These are phyloP conservation scores for Drosophila pegasa DNA, from an alignment of 2,888 invertebrate species.

Conservation along the genomic window DNA sequence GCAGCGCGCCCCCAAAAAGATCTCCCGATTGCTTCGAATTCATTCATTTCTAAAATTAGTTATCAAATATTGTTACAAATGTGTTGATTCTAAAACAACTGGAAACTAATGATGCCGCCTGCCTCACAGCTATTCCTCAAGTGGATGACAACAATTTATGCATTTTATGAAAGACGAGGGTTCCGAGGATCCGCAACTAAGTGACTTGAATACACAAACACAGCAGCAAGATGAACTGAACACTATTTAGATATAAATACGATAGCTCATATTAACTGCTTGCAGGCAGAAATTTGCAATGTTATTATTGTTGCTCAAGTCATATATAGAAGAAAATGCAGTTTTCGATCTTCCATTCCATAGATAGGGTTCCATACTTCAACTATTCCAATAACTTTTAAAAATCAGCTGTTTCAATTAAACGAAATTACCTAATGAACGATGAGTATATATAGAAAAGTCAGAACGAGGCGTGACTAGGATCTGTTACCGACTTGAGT, in stretches of 20 bases:
- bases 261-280: neutral
- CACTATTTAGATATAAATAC: slow-evolving; percentile 7
- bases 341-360: too few relatives aligned
- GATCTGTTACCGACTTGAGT: too few relatives aligned
- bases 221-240: slow-evolving; percentile 12
- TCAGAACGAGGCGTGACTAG: too few relatives aligned
- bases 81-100: slow-evolving; percentile 82
- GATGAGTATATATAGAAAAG: too few relatives aligned
- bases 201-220: slow-evolving; percentile 64
- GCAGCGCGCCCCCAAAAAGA: slow-evolving; percentile 1
- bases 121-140: slow-evolving; percentile 51
- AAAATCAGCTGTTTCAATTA: too few relatives aligned
- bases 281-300: neutral
- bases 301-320: neutral
- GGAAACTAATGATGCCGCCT: slow-evolving; percentile 57
- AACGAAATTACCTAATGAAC: too few relatives aligned
- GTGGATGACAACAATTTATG: slow-evolving; percentile 73
- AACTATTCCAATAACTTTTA: too few relatives aligned
- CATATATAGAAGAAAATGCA: too few relatives aligned
- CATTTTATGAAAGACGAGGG: slow-evolving; percentile 68
- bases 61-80: slow-evolving; percentile 83
- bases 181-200: slow-evolving; percentile 35
- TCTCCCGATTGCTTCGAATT: slow-evolving; percentile 36
- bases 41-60: slow-evolving; percentile 81
- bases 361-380: too few relatives aligned